phyloP scores from a whole-genome alignment of 1,140 invertebrate species.

The Drosophila nikananu region DNA sequence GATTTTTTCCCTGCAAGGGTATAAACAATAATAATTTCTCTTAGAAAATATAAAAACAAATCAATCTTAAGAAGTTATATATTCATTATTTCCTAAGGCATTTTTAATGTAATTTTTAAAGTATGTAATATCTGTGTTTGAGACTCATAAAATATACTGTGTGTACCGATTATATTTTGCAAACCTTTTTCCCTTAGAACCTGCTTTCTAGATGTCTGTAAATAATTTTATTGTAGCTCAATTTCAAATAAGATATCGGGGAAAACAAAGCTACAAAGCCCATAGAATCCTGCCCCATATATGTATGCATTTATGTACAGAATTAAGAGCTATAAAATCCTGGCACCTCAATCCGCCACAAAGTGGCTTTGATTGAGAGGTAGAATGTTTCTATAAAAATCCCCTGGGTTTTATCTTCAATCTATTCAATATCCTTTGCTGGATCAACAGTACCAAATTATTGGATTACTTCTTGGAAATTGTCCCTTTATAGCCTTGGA shows the following conservation, averaged over 20 bases:
- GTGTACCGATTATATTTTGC: no score
- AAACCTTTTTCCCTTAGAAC: neutral
- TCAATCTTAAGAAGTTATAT: no score
- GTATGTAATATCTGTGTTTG: no score
- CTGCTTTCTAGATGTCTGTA: no score
- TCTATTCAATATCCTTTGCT: conserved; percentile 44
- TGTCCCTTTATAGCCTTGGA: conserved; percentile 40
- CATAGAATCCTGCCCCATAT: neutral
- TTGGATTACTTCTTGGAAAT: conserved; percentile 60
- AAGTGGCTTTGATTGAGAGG: conserved; percentile 20
- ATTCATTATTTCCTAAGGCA: neutral
- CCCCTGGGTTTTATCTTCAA: conserved; percentile 14
- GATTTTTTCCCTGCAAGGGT: no score
- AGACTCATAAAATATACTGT: neutral
- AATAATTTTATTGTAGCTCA: neutral
- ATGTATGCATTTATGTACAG: no score
- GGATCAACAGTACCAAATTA: conserved; percentile 40
- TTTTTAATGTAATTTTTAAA: neutral
- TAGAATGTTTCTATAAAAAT: conserved; percentile 29
- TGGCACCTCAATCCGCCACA: neutral
- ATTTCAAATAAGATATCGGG: neutral
- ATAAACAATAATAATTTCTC: no score
- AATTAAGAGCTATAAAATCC: conserved; percentile 19
- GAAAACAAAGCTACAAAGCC: conserved; percentile 8
- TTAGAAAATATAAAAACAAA: neutral